Base-by-base conservation (phyloP, 2,113 vertebrate genomes). In the Eidolon helvum region DNA sequence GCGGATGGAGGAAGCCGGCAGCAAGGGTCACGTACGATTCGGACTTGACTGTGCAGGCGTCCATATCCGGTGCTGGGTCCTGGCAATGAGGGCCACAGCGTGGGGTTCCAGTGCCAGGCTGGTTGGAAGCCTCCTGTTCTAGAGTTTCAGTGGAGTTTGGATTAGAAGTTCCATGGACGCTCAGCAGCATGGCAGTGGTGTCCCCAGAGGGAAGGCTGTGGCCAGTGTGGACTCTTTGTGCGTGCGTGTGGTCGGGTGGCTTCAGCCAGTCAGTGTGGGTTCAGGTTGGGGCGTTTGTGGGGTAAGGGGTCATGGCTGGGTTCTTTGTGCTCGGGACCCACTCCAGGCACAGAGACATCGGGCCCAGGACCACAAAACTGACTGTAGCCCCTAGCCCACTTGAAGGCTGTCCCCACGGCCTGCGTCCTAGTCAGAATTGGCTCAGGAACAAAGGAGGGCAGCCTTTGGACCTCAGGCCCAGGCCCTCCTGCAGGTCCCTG, bases 21-120 rank as follows among this genome's bases (percentile, higher is more conserved):
- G 8, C 0, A 0, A 28, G 28, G n/a, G 1, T 3, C 45, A 14
- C 15, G 5, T 33, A 15, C 0, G 3, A 38, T 50, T 50, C 15
- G 50, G 50, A 50, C 50, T 15, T 50, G 50, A 50, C 50, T 16
- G 15, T 15, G 50, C 50, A 50, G 50, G 50, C 7, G 50, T 50
- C 50, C 50, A 50, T 15, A 15, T 16, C 15, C 50, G 50, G 30
- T 26, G 30, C 26, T 53, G 4, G 9, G 74, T 80, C 55, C 35
- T n/a, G 28, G 26, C 40, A 18, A 10, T 35, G 80, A 82, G 65
- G 75, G 22, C 68, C 26, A 11, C 24, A 19, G 0, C 1, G 0
- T 18, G 26, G 78, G 63, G 21, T 19, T 0, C 7, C 24, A 61
- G 2, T 2, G 10, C 50, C 11, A 30, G 38, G 8, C 16, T 48